Evolutionary conservation across 1,140 invertebrate genomes (phyloP).

Genomic region (Hermetia illucens): DNA sequence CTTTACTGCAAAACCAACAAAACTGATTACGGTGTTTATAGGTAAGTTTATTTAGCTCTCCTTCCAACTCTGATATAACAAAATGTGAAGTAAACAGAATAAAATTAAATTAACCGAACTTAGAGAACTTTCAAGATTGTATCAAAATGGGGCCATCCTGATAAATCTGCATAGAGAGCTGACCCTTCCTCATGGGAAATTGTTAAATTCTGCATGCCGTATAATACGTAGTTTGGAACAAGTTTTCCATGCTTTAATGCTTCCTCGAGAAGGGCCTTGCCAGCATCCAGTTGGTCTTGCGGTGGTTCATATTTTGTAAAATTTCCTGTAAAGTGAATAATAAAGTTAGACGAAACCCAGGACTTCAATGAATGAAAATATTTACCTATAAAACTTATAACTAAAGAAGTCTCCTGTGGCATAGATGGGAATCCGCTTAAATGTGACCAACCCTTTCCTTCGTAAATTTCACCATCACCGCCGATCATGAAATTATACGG

Average conservation of each 20-base stretch:
- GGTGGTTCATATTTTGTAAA: conserved; percentile 12
- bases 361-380: background rate
- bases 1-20: background rate
- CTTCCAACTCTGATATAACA: background rate
- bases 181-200: conserved; percentile 4
- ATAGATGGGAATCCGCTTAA: conserved; percentile 10
- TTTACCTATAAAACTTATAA: conserved; percentile 14
- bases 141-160: conserved; percentile 11
- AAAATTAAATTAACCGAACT: background rate
- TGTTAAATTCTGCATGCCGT: conserved; percentile 10
- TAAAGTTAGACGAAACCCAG: no score
- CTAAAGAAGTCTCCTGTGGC: conserved; percentile 12
- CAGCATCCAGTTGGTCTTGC: conserved; percentile 12
- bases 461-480: conserved; percentile 19
- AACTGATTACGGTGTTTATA: background rate
- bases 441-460: conserved; percentile 21
- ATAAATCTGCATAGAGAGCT: conserved; percentile 11
- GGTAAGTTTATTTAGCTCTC: background rate
- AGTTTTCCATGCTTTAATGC: conserved; percentile 14
- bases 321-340: conserved; percentile 16
- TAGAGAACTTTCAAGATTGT: conserved; percentile 1
- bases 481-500: conserved; percentile 25
- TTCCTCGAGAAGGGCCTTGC: conserved; percentile 17
- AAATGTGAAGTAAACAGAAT: background rate
- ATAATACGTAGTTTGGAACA: conserved; percentile 11